Conservation (phyloP, 2,797 vertebrate genomes). For the Lithobates pipiens region DNA sequence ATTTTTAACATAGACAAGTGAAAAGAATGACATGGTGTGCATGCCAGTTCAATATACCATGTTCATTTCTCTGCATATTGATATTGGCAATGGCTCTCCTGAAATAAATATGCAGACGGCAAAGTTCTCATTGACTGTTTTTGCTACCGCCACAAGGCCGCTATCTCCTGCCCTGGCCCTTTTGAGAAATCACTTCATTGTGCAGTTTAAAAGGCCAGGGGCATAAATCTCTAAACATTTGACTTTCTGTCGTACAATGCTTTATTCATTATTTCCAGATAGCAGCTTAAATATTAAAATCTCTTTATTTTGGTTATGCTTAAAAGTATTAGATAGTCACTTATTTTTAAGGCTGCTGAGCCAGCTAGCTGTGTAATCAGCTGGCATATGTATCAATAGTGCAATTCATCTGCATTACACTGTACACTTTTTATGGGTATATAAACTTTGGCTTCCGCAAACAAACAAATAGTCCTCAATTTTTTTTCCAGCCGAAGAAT, state of each 20-base stretch:
- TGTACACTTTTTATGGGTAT: constrained; percentile 60
- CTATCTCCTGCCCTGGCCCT: not conserved
- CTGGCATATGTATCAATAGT: constrained; percentile 67
- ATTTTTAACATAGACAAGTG: constrained; percentile 51
- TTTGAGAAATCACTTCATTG: constrained; percentile 54
- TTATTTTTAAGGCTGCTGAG: constrained; percentile 40
- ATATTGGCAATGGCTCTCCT: constrained; percentile 51
- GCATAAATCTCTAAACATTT: constrained; percentile 4
- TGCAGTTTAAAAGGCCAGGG: constrained; percentile 16
- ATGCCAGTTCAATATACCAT: constrained; percentile 53
- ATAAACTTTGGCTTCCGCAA: constrained; percentile 60
- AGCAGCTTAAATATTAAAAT: constrained; percentile 46
- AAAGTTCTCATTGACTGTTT: constrained; percentile 47
- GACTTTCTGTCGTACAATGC: constrained; percentile 43
- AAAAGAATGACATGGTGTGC: not conserved
- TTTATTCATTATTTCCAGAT: constrained; percentile 54
- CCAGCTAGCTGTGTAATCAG: constrained; percentile 62
- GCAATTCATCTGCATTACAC: constrained; percentile 64
- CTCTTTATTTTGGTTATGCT: constrained; percentile 47
- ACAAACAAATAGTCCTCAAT: constrained; percentile 58
- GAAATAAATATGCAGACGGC: constrained; percentile 33
- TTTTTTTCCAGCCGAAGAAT: constrained; percentile 52
- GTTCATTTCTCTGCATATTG: constrained; percentile 47
- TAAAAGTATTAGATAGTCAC: constrained; percentile 48
- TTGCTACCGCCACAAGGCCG: not conserved